Base-by-base conservation (phyloP, 2,797 vertebrate genomes). In the Gymnothorax reevesii region DNA sequence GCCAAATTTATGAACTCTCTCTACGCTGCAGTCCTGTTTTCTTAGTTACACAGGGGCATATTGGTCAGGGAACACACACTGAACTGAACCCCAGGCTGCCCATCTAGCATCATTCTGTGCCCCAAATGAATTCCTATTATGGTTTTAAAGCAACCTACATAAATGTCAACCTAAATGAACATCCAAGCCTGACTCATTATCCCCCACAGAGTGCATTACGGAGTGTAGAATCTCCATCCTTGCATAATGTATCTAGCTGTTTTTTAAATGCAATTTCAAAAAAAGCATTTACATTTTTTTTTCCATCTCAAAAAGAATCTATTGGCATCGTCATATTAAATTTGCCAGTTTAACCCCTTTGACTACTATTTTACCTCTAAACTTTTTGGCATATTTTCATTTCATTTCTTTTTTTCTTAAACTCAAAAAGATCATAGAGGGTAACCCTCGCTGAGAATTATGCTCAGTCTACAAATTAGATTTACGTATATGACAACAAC, bases 71-170 rank as follows among this genome's bases (percentile, higher is more conserved):
- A 52, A 54, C 49, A 79, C 12, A 22, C n/a, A 9, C 33, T 49
- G 49, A 0, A 42, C 33, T 10, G 42, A 42, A 52, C 73, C 20
- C 73, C 27, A 4, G 73, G 20, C 75, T 20, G 4, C 33, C 33
- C 73, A 13, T 60, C 60, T 59, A 82, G 17, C 64, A 66, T 27
- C 52, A 57, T 25, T 83, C 60, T 57, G 52, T 20, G 33, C 33
- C 66, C 52, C 27, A 83, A 82, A 69, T 83, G 17, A 10, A 86
- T 57, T 69, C 55, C 10, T 25, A 69, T 64, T 27, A 86, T 27
- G 62, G 60, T 82, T 69, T 66, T 55, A 69, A 52, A 86, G 52
- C 25, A 69, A 54, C 6, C n/a, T 54, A 52, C 57, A 85, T 57
- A 49, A 49, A 62, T 80, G 62, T 79, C 57, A 54, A 54, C 79